Evolutionary conservation across 1,140 invertebrate genomes (phyloP), one percentile per base, ranked within the genome.

Genomic region (Bombus sylvicola): DNA sequence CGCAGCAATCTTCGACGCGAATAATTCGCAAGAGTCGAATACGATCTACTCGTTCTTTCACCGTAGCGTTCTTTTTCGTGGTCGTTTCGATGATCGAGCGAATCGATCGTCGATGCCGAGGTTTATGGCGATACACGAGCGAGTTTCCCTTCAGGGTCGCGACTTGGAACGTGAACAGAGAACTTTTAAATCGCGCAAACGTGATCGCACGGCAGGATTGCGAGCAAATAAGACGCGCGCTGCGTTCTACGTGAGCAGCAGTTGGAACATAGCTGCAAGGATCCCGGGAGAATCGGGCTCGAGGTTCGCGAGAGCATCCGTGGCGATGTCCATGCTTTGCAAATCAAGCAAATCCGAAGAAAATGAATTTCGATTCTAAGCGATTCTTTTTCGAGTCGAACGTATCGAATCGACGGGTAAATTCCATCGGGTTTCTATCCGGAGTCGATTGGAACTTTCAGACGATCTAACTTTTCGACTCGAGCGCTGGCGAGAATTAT

Each of bases 171-270:
- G 18, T 53, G 47, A 53, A 53, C 47, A 22, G 47, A 53, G 47
- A 90, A 89, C 74, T 88, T 90, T 90, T 81, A 86, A 88, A 90
- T 90, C 89, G 89, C 39, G 80, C 66, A 62, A 83, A 89, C 86
- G 82, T 85, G 88, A 87, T 85, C 88, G 81, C 73, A 39, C 53
- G 86, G 43, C 34, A 25, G 28, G 80, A 73, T 41, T 22, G 57
- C 31, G 71, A 82, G 82, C 73, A 68, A 84, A 77, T 57, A 66
- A 74, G n/a, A 66, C 18, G 28, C 31, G 22, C n/a, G 57, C 41
- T 59, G 39, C 57, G 77, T 47, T 84, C 28, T 43, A 47, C 80
- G 62, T 57, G 82, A 59, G 53, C 25, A n/a, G 47, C 66, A 41
- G 18, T 6, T 15, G 15, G 66, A 79, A n/a, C 28, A 13, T n/a